These are phyloP conservation scores for Ophion obscuratus DNA, from an alignment of 2,888 invertebrate species.

Conservation along the genomic window DNA sequence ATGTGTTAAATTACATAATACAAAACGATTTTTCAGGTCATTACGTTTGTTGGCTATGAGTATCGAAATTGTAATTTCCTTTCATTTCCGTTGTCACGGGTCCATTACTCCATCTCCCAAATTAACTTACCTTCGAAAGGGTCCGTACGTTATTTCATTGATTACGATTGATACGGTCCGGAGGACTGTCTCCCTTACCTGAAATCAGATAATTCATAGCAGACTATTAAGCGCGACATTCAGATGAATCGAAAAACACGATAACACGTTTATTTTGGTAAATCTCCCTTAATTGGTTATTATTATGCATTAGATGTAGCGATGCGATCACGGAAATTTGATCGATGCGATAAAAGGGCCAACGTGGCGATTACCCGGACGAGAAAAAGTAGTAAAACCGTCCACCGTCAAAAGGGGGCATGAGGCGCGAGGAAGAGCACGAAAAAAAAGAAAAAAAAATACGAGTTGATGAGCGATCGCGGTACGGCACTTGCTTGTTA, in stretches of 20 bases:
- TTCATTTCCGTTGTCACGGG: not conserved
- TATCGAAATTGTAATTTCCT: not conserved
- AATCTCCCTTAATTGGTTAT: conserved; percentile 1
- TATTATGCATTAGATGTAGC: conserved; percentile 35
- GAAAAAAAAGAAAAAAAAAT: conserved; percentile 69
- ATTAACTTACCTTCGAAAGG: conserved; percentile 42
- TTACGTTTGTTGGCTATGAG: not conserved
- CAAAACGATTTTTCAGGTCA: not conserved
- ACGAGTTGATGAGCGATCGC: conserved; percentile 61
- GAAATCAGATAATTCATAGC: conserved; percentile 48
- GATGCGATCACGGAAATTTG: conserved; percentile 33
- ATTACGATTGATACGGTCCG: not conserved
- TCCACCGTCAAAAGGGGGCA: conserved; percentile 58
- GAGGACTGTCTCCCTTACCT: conserved; percentile 52
- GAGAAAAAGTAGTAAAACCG: conserved; percentile 64
- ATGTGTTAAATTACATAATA: too few species aligned
- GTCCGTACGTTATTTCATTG: not conserved
- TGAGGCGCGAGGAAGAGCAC: conserved; percentile 1
- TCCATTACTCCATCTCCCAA: not conserved
- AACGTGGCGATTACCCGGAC: conserved; percentile 43
- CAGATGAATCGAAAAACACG: not conserved
- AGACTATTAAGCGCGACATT: not conserved
- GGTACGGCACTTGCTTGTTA: conserved; percentile 77
- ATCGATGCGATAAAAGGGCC: conserved; percentile 49
- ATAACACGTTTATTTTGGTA: conserved; percentile 23